Conservation (phyloP, 2,888 invertebrate genomes). For the Volucella inanis region DNA sequence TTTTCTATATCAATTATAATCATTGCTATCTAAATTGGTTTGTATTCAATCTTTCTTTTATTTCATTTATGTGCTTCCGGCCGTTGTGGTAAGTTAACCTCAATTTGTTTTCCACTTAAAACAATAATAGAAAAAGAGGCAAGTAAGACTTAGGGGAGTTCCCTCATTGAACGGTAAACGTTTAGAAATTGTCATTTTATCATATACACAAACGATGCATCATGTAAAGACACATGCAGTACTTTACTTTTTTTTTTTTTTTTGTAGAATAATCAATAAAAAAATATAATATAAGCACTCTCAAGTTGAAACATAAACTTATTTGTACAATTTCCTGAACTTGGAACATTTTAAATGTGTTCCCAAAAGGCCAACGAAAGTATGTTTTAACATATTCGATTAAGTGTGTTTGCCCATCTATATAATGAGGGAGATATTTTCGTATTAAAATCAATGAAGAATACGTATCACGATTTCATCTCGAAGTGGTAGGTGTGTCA, state of each 20-base stretch:
- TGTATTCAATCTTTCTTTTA: conserved; percentile 10
- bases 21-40: neutral
- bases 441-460: too few species aligned
- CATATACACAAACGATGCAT: conserved; percentile 48
- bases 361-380: too few species aligned
- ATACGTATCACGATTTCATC: too few species aligned
- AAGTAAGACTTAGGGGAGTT: conserved; percentile 2
- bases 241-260: conserved; percentile 24
- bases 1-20: too few species aligned
- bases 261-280: conserved; percentile 15
- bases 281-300: conserved; percentile 27
- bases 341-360: too few species aligned
- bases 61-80: conserved; percentile 54
- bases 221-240: conserved; percentile 26
- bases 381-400: too few species aligned
- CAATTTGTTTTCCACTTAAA: conserved; percentile 42
- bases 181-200: conserved; percentile 53
- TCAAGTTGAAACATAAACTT: neutral
- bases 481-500: too few species aligned
- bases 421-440: too few species aligned
- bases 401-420: too few species aligned
- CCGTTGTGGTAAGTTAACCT: conserved; percentile 33
- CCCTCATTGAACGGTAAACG: conserved; percentile 1
- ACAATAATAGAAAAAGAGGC: conserved; percentile 22
- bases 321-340: too few species aligned